Conservation (phyloP, 2,113 vertebrate species). For the Hystrix brachyura region DNA sequence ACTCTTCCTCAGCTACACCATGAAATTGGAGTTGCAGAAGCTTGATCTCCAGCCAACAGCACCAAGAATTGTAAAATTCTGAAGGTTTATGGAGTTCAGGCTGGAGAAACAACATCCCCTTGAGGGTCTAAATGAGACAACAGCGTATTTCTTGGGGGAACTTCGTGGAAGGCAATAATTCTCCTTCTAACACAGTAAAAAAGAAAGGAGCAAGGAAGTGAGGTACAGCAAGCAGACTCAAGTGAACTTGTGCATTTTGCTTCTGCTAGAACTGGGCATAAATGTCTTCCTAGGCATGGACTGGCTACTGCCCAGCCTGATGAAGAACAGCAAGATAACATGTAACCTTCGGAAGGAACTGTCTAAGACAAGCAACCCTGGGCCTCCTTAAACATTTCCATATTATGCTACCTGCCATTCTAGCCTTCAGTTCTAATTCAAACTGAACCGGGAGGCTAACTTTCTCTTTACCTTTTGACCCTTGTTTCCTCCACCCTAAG, state of each 20-base stretch:
- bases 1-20: conserved; percentile 1
- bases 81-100: conserved; percentile 23
- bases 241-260: background rate
- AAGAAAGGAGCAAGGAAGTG: background rate
- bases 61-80: conserved; percentile 45
- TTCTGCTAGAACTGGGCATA: background rate
- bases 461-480: conserved; percentile 78
- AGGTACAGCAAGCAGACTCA: background rate
- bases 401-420: background rate
- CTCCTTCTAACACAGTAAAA: background rate
- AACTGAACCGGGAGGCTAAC: conserved; percentile 31
- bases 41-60: conserved; percentile 2
- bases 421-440: conserved; percentile 25
- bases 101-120: background rate
- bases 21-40: conserved; percentile 26
- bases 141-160: conserved; percentile 9
- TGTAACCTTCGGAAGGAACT: conserved; percentile 3
- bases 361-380: background rate
- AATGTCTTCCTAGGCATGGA: background rate
- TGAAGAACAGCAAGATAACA: background rate
- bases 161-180: background rate
- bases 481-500: conserved; percentile 52
- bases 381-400: background rate
- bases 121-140: background rate
- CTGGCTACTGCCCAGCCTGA: background rate